phyloP scores from a whole-genome alignment of 2,113 vertebrate species.

The Mastomys natalensis region DNA sequence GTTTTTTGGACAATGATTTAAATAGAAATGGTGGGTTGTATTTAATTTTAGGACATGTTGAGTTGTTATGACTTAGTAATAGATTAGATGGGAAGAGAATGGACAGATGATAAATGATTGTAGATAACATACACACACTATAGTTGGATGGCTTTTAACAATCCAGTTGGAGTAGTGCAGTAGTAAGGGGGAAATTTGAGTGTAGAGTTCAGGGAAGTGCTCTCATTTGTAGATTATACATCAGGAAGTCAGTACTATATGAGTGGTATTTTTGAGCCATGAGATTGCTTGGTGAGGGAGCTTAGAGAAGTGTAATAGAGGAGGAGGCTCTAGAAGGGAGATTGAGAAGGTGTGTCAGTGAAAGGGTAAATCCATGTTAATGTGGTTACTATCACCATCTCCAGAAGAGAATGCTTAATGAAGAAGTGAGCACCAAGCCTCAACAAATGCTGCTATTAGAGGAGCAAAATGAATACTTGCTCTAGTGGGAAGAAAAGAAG shows the following conservation, averaged over 20 bases:
- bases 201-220: not conserved
- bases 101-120: slow-evolving; percentile 22
- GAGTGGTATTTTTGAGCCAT: slow-evolving; percentile 17
- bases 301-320: not conserved
- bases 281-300: not conserved
- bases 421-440: not conserved
- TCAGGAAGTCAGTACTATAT: not conserved
- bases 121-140: not conserved
- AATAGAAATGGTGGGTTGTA: not conserved
- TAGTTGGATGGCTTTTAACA: slow-evolving; percentile 49
- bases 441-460: slow-evolving; percentile 33
- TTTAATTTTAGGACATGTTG: slow-evolving; percentile 31
- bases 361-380: slow-evolving; percentile 20
- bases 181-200: slow-evolving; percentile 11
- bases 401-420: slow-evolving; percentile 24
- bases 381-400: not conserved
- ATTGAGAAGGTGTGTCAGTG: not conserved
- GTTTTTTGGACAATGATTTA: slow-evolving; percentile 14
- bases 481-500: not conserved
- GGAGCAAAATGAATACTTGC: not conserved
- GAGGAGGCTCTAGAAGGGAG: not conserved
- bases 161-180: not conserved
- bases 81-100: not conserved
- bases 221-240: not conserved
- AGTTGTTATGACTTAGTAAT: slow-evolving; percentile 25